phyloP scores from a whole-genome alignment of 2,113 vertebrate genomes.

The Gymnobelideus leadbeateri region DNA sequence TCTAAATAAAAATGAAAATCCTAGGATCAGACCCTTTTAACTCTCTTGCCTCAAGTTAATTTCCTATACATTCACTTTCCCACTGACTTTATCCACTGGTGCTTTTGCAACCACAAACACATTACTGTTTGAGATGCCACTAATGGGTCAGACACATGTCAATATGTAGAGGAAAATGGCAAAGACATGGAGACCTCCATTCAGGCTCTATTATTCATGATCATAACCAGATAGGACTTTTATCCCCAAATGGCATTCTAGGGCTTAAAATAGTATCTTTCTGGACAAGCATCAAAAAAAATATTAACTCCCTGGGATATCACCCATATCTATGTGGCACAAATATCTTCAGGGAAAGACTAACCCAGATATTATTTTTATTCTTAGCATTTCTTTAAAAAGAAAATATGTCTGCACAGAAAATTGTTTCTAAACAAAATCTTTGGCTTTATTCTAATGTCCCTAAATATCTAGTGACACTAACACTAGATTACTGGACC shows the following conservation, averaged over 20 bases:
- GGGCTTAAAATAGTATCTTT: background rate
- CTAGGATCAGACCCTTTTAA: constrained; percentile 27
- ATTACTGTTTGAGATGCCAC: constrained; percentile 18
- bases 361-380: background rate
- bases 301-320: background rate
- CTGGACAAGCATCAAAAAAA: constrained; percentile 15
- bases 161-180: constrained; percentile 6
- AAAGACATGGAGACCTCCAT: constrained; percentile 41
- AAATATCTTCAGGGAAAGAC: background rate
- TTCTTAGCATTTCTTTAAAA: background rate
- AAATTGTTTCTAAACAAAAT: background rate
- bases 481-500: background rate
- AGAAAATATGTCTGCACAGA: background rate
- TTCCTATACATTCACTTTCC: constrained; percentile 61
- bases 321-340: background rate
- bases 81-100: constrained; percentile 36
- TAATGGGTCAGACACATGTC: background rate
- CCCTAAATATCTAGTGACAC: background rate
- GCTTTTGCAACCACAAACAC: background rate
- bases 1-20: constrained; percentile 72
- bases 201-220: constrained; percentile 28
- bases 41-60: constrained; percentile 73
- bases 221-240: constrained; percentile 2
- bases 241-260: background rate
- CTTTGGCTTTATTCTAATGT: background rate